Evolutionary conservation across 2,797 vertebrate species (phyloP).

Genomic region (Yasuhikotakia modesta): DNA sequence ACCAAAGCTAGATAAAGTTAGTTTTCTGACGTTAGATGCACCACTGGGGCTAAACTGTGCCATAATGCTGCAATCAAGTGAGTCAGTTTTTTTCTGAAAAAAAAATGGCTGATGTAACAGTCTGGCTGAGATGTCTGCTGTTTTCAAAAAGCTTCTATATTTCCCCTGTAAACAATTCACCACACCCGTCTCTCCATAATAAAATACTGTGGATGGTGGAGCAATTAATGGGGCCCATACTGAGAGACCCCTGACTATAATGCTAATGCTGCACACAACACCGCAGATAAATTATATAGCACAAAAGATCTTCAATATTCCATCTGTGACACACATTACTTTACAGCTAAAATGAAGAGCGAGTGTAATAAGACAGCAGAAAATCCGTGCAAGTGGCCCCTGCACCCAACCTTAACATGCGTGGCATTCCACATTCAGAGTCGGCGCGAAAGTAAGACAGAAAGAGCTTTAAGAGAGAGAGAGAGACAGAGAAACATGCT

Average conservation of each 20-base stretch:
- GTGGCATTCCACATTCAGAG: slow-evolving; percentile 49
- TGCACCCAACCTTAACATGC: slow-evolving; percentile 38
- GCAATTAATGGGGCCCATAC: slow-evolving; percentile 37
- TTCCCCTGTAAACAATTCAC: slow-evolving; percentile 38
- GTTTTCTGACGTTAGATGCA: slow-evolving; percentile 12
- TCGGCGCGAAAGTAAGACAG: slow-evolving; percentile 7
- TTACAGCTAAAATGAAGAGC: slow-evolving; percentile 41
- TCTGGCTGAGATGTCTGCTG: slow-evolving; percentile 29
- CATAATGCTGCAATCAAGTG: slow-evolving; percentile 11
- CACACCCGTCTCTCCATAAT: slow-evolving; percentile 23
- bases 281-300: slow-evolving; percentile 29
- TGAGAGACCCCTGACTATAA: slow-evolving; percentile 13
- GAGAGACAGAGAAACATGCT: slow-evolving; percentile 58
- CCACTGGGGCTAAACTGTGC: not conserved
- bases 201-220: slow-evolving; percentile 39
- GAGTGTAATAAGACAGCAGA: slow-evolving; percentile 60
- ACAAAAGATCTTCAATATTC: slow-evolving; percentile 52
- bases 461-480: slow-evolving; percentile 25
- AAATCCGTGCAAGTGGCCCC: slow-evolving; percentile 57
- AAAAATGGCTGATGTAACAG: slow-evolving; percentile 44
- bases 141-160: slow-evolving; percentile 28
- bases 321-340: slow-evolving; percentile 54
- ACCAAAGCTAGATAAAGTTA: slow-evolving; percentile 19
- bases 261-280: slow-evolving; percentile 24
- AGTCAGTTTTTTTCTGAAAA: slow-evolving; percentile 12